Base-by-base conservation (phyloP, 1,140 invertebrate species). In the Meteorus sp. region DNA sequence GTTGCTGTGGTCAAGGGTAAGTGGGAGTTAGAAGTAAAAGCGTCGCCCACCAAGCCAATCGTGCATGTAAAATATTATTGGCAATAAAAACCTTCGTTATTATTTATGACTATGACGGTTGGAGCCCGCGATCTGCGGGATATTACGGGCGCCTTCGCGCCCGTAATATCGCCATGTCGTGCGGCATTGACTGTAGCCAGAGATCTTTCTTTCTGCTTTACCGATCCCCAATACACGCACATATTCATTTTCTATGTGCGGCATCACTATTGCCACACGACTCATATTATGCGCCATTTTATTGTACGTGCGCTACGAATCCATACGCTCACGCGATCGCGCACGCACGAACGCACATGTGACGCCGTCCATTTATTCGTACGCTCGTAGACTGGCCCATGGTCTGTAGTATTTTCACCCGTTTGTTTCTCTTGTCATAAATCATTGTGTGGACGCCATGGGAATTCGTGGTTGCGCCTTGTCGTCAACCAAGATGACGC, bases 11-110 rank as follows among this genome's bases (percentile, higher is more conserved):
- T 39, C 51, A 45, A 56, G 33, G 54, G 31, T n/a, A 48, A 48
- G 45, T 25, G 41, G n/a, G 17, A 52, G 11, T 29, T 45, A 45
- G 22, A 56, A 27, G 44, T 17, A 51, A 51, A 43, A 50, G 37
- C 53, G 53, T 29, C 11, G 33, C 56, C 35, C 15, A 33, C 25
- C 37, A 43, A 20, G 39, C 29, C 44, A 31, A 62, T 62, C 55
- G 44, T 41, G 27, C 35, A 13, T 45, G 48, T 67, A 60, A 67
- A 65, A 65, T 65, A 67, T 65, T 57, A 65, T 67, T 57, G 59
- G 58, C 51, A 63, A 65, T 65, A 63, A 65, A 65, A 62, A 22
- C 20, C 51, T 31, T 31, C 45, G 44, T 63, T 63, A 61, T 67
- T 67, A 67, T 67, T 67, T 67, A 67, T 59, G 61, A 25, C 50